Evolutionary conservation across 2,797 vertebrate species (phyloP), one percentile per base, ranked within the genome.

Genomic region (Gobio occitaniae): DNA sequence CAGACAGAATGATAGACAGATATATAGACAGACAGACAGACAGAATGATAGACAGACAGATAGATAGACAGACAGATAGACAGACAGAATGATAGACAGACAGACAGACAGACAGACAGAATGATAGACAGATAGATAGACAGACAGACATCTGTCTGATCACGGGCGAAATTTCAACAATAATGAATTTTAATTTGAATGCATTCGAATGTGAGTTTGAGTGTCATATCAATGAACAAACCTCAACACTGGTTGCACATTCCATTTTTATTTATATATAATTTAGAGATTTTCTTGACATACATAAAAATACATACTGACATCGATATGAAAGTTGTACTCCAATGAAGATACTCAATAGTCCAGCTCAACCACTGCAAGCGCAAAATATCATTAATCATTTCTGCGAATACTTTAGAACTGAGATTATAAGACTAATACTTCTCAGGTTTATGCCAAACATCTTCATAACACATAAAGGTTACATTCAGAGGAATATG

Each of bases 251-350:
- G 2, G 19, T 1, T 29, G 2, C 9, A 17, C 21, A 29, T 66
- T 83, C 75, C 21, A 29, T 66, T 83, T 83, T 83, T 74, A 76
- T 76, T 66, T 38, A 19, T 50, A 74, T 50, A 74, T 36, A 66
- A 65, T 65, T 75, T 50, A 52, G 15, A 83, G 1, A 47, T 61
- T 41, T 41, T 66, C 47, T 66, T 25, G 2, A 52, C 17, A 16
- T 15, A 9, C 47, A 52, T 41, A 21, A 76, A 74, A 74, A 79
- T 12, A 65, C 59, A 66, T 13, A 38, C 10, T 9, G 69, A 74
- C 80, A 36, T 72, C 54, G 32, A 82, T 74, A 50, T 17, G 44
- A 82, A 74, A 50, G 12, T 74, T 41, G 36, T 68, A 47, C 54
- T 59, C 36, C 19, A 29, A 70, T 50, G 47, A 25, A 54, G 11